phyloP scores from a whole-genome alignment of 2,797 vertebrate species.

The Gymnoscopelus braueri region DNA sequence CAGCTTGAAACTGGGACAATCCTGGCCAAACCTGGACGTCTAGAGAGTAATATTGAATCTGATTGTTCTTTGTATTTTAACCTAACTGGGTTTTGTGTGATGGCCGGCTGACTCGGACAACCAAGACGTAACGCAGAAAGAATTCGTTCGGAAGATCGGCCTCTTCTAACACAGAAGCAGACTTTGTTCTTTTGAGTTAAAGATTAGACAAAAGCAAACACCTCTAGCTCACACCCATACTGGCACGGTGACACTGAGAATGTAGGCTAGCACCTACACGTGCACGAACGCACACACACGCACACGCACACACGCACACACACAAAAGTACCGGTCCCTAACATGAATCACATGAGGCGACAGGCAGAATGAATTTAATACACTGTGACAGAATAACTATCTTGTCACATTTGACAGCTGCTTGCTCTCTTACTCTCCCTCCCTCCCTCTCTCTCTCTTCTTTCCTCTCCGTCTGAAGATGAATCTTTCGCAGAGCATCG shows the following conservation, averaged over 20 bases:
- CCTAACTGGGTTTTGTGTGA: slow-evolving; percentile 2
- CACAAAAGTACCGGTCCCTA: slow-evolving; percentile 8
- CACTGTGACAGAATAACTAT: slow-evolving; percentile 46
- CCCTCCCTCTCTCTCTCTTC: not conserved
- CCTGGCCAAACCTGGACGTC: not conserved
- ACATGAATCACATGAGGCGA: slow-evolving; percentile 49
- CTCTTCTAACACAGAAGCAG: slow-evolving; percentile 47
- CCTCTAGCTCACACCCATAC: slow-evolving; percentile 54
- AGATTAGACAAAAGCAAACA: slow-evolving; percentile 71
- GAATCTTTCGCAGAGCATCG: slow-evolving; percentile 35
- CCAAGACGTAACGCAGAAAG: slow-evolving; percentile 46
- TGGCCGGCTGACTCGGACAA: not conserved
- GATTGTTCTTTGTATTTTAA: slow-evolving; percentile 1
- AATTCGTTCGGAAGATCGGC: slow-evolving; percentile 45
- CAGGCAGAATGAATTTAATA: slow-evolving; percentile 42
- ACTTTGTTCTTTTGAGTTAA: slow-evolving; percentile 77
- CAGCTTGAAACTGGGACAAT: not conserved
- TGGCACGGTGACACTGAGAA: not conserved
- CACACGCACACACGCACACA: slow-evolving; percentile 16
- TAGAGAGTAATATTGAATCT: not conserved
- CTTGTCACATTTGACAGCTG: slow-evolving; percentile 47
- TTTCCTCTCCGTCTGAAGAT: slow-evolving; percentile 4
- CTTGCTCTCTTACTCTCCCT: slow-evolving; percentile 26
- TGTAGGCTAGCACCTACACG: not conserved
- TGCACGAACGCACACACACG: slow-evolving; percentile 10